phyloP scores from a whole-genome alignment of 2,888 invertebrate genomes.

The Scaptomyza tumidula region DNA sequence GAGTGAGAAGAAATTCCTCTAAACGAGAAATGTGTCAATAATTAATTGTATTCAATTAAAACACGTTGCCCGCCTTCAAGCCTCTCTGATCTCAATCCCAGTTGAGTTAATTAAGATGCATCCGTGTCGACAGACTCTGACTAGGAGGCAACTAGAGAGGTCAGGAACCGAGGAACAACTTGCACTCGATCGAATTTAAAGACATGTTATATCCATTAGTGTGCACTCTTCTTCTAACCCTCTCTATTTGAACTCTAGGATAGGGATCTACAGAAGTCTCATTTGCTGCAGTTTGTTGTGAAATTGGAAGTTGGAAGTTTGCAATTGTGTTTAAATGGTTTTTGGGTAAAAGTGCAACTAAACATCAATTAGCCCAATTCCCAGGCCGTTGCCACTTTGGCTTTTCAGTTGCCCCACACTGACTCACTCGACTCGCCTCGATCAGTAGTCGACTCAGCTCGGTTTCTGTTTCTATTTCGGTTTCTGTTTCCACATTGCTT shows the following conservation, averaged over 20 bases:
- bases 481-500: constrained; percentile 62
- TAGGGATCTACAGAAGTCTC: constrained; percentile 49
- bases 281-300: constrained; percentile 26
- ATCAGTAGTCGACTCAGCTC: constrained; percentile 41
- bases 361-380: constrained; percentile 84
- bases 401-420: constrained; percentile 33
- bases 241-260: constrained; percentile 22
- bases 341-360: constrained; percentile 84
- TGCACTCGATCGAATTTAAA: constrained; percentile 28
- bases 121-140: constrained; percentile 60
- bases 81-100: constrained; percentile 12
- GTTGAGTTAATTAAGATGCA: constrained; percentile 80
- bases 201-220: constrained; percentile 51
- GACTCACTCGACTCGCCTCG: constrained; percentile 1
- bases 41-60: constrained; percentile 84
- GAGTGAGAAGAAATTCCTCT: constrained; percentile 52
- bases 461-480: constrained; percentile 30
- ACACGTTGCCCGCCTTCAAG: constrained; percentile 45
- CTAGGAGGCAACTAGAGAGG: constrained; percentile 1
- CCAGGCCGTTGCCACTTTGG: constrained; percentile 75
- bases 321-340: constrained; percentile 72
- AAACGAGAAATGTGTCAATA: constrained; percentile 82
- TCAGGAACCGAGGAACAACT: constrained; percentile 14
- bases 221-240: constrained; percentile 5
- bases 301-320: constrained; percentile 8